Evolutionary conservation across 2,797 vertebrate species (phyloP).

Genomic region (Sebastes minor): DNA sequence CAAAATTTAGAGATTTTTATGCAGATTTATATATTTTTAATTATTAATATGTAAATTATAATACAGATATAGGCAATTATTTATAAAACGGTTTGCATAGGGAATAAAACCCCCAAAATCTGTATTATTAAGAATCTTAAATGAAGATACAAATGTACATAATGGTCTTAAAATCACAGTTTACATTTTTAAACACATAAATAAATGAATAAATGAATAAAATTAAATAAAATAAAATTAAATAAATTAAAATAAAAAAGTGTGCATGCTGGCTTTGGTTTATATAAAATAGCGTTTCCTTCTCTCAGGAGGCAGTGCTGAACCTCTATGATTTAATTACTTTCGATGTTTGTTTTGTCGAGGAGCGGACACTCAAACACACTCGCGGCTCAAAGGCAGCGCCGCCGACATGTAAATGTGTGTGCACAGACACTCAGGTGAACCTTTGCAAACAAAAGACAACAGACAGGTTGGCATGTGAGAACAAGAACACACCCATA

Average conservation of each 20-base stretch:
- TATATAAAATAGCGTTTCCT: not conserved
- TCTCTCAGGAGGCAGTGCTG: not conserved
- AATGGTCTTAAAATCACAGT: not conserved
- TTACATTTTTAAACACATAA: not conserved
- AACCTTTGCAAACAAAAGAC: not conserved
- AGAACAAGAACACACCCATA: not conserved
- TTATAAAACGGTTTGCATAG: not conserved
- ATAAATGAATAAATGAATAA: too few species aligned
- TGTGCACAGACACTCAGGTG: not conserved
- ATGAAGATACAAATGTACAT: not conserved
- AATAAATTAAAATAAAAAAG: not conserved
- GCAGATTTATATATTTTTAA: not conserved
- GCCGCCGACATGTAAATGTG: not conserved
- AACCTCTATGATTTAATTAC: not conserved
- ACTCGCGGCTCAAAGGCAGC: not conserved
- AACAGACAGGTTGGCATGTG: not conserved
- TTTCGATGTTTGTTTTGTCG: not conserved
- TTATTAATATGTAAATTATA: not conserved
- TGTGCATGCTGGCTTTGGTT: not conserved
- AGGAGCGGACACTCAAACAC: not conserved
- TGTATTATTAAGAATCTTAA: not conserved
- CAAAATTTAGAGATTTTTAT: too few species aligned
- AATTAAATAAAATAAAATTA: too few species aligned
- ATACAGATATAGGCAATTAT: not conserved
- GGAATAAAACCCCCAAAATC: too few species aligned